phyloP scores from a whole-genome alignment of 2,888 invertebrate genomes.

The Clivina fossor region DNA sequence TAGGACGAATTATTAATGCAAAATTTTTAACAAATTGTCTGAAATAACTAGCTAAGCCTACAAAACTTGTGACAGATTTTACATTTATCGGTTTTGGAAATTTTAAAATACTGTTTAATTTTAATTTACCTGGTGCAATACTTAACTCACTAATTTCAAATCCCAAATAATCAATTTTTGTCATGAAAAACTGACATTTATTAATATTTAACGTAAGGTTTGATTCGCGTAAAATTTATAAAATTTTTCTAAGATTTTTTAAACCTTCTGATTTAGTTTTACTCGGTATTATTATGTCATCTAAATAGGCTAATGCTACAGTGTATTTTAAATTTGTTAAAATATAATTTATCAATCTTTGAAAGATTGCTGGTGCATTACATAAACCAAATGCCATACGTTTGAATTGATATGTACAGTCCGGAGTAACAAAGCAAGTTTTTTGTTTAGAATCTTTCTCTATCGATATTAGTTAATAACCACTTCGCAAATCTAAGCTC shows the following conservation, averaged over 20 bases:
- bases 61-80: too few species aligned
- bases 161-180: neutral
- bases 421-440: neutral
- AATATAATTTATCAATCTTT: neutral
- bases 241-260: slow-evolving; percentile 1
- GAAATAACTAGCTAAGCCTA: too few species aligned
- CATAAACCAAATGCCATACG: neutral
- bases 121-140: neutral
- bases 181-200: neutral
- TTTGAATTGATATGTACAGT: neutral
- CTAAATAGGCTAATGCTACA: neutral
- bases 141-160: neutral
- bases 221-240: neutral
- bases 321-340: too few species aligned
- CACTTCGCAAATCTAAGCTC: neutral
- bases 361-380: neutral
- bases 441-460: neutral
- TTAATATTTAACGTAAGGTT: neutral
- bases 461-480: neutral
- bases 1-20: too few species aligned
- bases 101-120: too few species aligned
- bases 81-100: too few species aligned
- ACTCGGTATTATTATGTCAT: neutral
- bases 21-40: too few species aligned
- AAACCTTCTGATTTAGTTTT: neutral